Evolutionary conservation across 2,888 invertebrate genomes (phyloP), one percentile per base, ranked within the genome.

Genomic region (Pelosia muscerda): DNA sequence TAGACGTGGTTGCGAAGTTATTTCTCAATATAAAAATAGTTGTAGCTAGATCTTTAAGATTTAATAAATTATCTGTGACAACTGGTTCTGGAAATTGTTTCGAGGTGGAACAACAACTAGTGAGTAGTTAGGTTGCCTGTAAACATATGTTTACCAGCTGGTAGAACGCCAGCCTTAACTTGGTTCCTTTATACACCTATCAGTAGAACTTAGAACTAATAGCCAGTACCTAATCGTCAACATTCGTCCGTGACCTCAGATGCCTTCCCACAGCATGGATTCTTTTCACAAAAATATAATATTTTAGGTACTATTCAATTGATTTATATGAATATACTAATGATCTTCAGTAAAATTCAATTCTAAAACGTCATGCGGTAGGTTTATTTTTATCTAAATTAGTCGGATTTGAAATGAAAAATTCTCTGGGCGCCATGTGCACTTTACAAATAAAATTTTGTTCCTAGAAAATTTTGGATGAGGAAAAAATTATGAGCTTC

Each of bases 191-290:
- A 75, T 78, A 65, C 76, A 76, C 81, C 78, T 79, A 77, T 6
- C 19, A 87, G 87, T 88, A 86, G 88, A 88, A 88, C 83, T 86
- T 84, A 87, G 71, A 23, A 55, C 19, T 42, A 19, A 42, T 42
- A 42, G 6, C 42, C 42, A n/a, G 49, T 9, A 3, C n/a, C 49
- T n/a, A n/a, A n/a, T n/a, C 49, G n/a, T n/a, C n/a, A 86, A 65
- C 83, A 82, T 82, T 82, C 78, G 85, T 81, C 86, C 86, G 68
- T 87, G 86, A 87, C 86, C 86, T 80, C 81, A 78, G 23, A 19
- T 42, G 19, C 19, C 6, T 42, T 42, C 5, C 42, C 42, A 42
- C 42, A 19, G 1, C n/a, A 19, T n/a, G 49, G n/a, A 49, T 49
- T 49, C 49, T 49, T 49, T 49, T 9, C 19, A 49, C 49, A 49